Conservation (phyloP, 1,140 invertebrate genomes). For the Thrips palmi region DNA sequence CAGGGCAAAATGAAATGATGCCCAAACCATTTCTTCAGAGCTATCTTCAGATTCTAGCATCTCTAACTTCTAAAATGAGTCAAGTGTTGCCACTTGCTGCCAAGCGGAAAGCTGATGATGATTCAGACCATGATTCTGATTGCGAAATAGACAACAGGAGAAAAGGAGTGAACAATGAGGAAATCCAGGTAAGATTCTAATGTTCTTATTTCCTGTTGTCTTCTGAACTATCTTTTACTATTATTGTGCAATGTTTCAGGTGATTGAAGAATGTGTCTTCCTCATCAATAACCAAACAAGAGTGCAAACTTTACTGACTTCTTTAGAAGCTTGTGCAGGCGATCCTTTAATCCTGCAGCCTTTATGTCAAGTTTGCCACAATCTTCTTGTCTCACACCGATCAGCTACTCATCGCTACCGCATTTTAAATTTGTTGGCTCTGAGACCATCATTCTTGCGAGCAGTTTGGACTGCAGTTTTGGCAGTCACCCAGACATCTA, state of each 20-base stretch:
- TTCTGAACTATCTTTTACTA: neutral
- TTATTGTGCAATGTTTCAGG: slow-evolving; percentile 16
- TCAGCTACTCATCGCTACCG: slow-evolving; percentile 63
- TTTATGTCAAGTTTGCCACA: slow-evolving; percentile 58
- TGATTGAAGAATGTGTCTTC: slow-evolving; percentile 29
- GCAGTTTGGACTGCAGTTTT: slow-evolving; percentile 50
- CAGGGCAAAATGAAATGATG: too few relatives aligned
- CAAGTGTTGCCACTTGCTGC: too few relatives aligned
- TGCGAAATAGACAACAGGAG: slow-evolving; percentile 23
- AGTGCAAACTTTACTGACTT: slow-evolving; percentile 37
- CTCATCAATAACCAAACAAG: slow-evolving; percentile 45
- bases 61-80: slow-evolving; percentile 18
- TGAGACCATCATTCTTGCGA: slow-evolving; percentile 64
- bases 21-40: too few relatives aligned
- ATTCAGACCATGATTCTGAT: slow-evolving; percentile 19
- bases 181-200: slow-evolving; percentile 5
- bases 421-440: slow-evolving; percentile 67
- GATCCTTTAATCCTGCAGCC: slow-evolving; percentile 32
- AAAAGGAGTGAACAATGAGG: slow-evolving; percentile 3
- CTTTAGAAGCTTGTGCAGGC: slow-evolving; percentile 34
- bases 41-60: slow-evolving; percentile 26
- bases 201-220: neutral
- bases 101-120: slow-evolving; percentile 8
- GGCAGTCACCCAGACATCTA: slow-evolving; percentile 30
- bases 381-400: slow-evolving; percentile 53